Evolutionary conservation across 1,140 invertebrate genomes (phyloP), one percentile per base, ranked within the genome.

Genomic region (Drosophila azteca): DNA sequence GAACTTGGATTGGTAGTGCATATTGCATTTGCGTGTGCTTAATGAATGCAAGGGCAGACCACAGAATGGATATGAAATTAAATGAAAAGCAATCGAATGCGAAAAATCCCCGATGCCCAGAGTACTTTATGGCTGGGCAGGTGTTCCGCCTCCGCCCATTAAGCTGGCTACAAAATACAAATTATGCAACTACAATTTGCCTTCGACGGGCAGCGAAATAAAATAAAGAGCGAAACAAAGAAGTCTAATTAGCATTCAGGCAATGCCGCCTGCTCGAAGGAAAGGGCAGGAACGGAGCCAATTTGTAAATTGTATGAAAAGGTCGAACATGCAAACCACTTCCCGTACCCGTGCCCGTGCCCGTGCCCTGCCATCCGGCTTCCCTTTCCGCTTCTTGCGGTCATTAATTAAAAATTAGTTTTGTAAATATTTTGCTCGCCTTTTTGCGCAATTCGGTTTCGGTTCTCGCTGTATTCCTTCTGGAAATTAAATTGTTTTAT

Each of bases 271-370:
- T 63, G 35, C 11, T 35, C 31, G 31, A 65, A 64, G 79, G 74
- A 60, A 49, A 43, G 64, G 70, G 46, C 48, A 31, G 55, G 20
- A 60, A 51, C 48, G 3, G 24, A 62, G 74, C 60, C 78, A 87
- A 87, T 87, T 87, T 87, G 82, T 88, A 71, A 85, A 78, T 85
- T 87, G 76, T 80, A 74, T 52, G 60, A 64, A 81, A 88, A 87
- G 82, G 82, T 87, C 82, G 83, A 49, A 66, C 78, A 87, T 87
- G 82, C 81, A 82, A 71, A 68, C 77, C 60, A 65, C 57, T 76
- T 73, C 78, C 74, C 66, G 51, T 76, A 72, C 66, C 15, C 20
- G 22, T 39, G 11, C 17, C 22, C 26, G 2, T 39, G 6, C 15
- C 51, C 17, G 3, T 52, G 26, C 8, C 20, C 0, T 39, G 11